Percentiles rank a stretch among this genome's conserved stretches.
Conservation (phyloP, 2,113 vertebrate genomes). For the Leptosomus discolor region DNA sequence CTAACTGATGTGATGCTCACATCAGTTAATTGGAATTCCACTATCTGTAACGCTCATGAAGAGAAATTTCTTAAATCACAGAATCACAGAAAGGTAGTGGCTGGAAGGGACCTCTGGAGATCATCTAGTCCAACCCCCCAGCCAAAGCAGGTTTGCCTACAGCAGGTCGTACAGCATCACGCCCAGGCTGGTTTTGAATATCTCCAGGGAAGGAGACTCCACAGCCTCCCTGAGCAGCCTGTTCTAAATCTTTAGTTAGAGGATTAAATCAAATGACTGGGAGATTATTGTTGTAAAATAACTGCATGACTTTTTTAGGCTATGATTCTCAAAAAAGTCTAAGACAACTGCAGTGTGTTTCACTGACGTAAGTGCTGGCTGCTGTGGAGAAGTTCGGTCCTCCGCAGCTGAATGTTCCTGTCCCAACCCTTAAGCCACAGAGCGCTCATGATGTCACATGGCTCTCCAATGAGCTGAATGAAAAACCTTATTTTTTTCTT, state of each 20-base stretch:
- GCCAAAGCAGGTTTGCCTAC: too few relatives aligned
- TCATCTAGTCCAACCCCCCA: too few relatives aligned
- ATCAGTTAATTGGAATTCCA: not conserved
- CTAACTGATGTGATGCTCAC: not conserved
- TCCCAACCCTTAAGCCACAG: not conserved
- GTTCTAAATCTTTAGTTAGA: not conserved
- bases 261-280: not conserved
- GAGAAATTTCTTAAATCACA: not conserved
- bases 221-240: too few relatives aligned
- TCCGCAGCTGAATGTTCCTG: fast-evolving
- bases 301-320: not conserved
- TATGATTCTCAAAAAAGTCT: not conserved
- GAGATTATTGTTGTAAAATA: not conserved
- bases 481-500: not conserved
- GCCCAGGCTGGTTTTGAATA: too few relatives aligned
- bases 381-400: not conserved
- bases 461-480: not conserved
- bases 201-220: too few relatives aligned
- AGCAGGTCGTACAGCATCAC: too few relatives aligned
- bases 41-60: not conserved
- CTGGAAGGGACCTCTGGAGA: too few relatives aligned
- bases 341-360: not conserved
- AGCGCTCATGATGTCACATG: not conserved
- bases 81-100: too few relatives aligned
- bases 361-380: not conserved